Evolutionary conservation across 2,797 vertebrate genomes (phyloP).

Genomic region (Aplochiton taeniatus): DNA sequence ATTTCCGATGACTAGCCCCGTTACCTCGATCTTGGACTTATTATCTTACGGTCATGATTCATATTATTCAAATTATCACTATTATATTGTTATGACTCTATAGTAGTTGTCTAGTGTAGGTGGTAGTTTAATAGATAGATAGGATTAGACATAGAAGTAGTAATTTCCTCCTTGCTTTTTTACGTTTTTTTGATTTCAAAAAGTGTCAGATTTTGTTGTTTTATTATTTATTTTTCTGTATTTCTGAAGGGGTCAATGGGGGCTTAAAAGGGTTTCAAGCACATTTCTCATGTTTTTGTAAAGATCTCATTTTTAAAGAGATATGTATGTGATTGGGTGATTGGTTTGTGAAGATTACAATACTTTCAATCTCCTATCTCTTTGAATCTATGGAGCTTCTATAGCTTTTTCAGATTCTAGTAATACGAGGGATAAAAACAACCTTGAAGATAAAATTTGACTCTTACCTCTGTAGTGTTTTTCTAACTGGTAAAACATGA

Average conservation of each 20-base stretch:
- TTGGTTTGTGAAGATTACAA: slow-evolving; percentile 54
- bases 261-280: slow-evolving; percentile 74
- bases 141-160: neutral
- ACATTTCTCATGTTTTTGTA: slow-evolving; percentile 71
- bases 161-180: slow-evolving; percentile 43
- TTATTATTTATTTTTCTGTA: slow-evolving; percentile 59
- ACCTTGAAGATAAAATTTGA: slow-evolving; percentile 45
- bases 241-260: slow-evolving; percentile 66
- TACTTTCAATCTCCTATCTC: slow-evolving; percentile 52
- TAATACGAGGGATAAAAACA: slow-evolving; percentile 55
- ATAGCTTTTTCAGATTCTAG: slow-evolving; percentile 48
- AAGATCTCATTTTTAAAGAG: slow-evolving; percentile 66
- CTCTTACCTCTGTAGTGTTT: slow-evolving; percentile 36
- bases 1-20: slow-evolving; percentile 75
- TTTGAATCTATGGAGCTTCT: slow-evolving; percentile 40
- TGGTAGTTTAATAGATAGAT: slow-evolving; percentile 59
- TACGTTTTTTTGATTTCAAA: slow-evolving; percentile 46
- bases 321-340: slow-evolving; percentile 57
- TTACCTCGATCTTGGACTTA: slow-evolving; percentile 77
- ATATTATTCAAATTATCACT: slow-evolving; percentile 58
- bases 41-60: slow-evolving; percentile 40
- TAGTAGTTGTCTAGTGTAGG: slow-evolving; percentile 58
- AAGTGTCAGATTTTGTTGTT: slow-evolving; percentile 48
- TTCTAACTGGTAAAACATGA: slow-evolving; percentile 55
- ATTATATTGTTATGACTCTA: slow-evolving; percentile 54